Evolutionary conservation across 2,888 invertebrate genomes (phyloP).

Genomic region (Chironomus tentans): DNA sequence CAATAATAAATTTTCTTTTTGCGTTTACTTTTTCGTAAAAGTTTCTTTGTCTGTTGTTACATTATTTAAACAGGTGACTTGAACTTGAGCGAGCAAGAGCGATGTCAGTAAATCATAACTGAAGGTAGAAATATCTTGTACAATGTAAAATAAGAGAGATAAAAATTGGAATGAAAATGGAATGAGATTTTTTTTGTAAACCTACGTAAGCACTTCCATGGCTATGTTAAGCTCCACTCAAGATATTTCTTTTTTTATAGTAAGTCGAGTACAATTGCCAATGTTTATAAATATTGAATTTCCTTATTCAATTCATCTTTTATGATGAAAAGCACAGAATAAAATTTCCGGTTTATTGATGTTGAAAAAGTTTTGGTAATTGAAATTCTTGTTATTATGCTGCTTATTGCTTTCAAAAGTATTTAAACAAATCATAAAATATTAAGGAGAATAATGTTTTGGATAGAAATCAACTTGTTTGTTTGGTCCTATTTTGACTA

Average conservation of each 20-base stretch:
- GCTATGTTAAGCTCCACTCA: background rate
- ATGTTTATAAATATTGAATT: background rate
- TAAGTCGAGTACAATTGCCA: background rate
- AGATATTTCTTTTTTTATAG: background rate
- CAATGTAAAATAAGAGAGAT: too few relatives aligned
- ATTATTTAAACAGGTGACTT: background rate
- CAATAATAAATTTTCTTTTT: slow-evolving; percentile 6
- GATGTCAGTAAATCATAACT: background rate
- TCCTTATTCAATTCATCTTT: background rate
- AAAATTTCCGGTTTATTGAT: background rate
- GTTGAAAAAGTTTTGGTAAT: too few relatives aligned
- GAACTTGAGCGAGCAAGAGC: background rate
- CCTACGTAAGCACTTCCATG: background rate
- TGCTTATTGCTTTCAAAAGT: too few relatives aligned
- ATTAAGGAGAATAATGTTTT: too few relatives aligned
- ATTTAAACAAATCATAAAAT: too few relatives aligned
- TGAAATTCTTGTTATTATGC: too few relatives aligned
- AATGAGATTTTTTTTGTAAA: background rate
- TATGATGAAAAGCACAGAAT: background rate
- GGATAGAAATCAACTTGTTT: too few relatives aligned
- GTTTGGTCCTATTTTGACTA: too few relatives aligned
- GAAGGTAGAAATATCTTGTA: too few relatives aligned
- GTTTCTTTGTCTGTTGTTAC: background rate
- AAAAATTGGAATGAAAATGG: too few relatives aligned
- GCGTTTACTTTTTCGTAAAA: background rate